Base-by-base conservation (phyloP, 2,888 invertebrate species). In the Brenthis daphne region DNA sequence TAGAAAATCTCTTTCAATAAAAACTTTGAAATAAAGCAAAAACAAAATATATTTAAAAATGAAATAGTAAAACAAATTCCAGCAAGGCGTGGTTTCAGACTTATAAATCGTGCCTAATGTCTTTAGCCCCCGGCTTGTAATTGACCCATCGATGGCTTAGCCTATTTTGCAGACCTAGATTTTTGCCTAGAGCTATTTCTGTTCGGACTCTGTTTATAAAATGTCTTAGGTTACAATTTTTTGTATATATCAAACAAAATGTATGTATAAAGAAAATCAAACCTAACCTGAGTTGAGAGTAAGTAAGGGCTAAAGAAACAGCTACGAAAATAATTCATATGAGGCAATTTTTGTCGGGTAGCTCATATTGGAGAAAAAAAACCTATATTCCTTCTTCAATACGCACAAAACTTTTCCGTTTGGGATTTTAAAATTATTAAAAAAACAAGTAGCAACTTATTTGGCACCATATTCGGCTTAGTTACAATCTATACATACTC, bases 81-180 rank as follows among this genome's bases (percentile, higher is more conserved):
- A 29, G 16, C 14, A 55, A 24, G 67, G 63, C 48, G 57, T 66
- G 69, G 54, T 37, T n/a, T 16, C 12, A 60, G 58, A 58, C 64
- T 56, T 60, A 70, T 70, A 70, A 70, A 67, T 67, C 53, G 14
- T 29, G 12, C 16, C 67, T 64, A 67, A 64, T 65, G 64, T 56
- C 64, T 60, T 60, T 55, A 60, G 66, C 66, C 60, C n/a, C 47
- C 47, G 48, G 66, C 60, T 20, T 55, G 33, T 13, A 33, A 60
- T 53, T 53, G 65, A 60, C 66, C 57, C 43, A 64, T 67, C 67
- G 57, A 64, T 70, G 47, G 37, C 43, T 47, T 51, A 69, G 57
- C 53, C 61, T 55, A 58, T 60, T 68, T 54, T 37, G 33, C 60
- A 60, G 61, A 54, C 63, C 66, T 66, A 57, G 57, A 63, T 69